phyloP scores from a whole-genome alignment of 2,888 invertebrate species.

The Luperina testacea region DNA sequence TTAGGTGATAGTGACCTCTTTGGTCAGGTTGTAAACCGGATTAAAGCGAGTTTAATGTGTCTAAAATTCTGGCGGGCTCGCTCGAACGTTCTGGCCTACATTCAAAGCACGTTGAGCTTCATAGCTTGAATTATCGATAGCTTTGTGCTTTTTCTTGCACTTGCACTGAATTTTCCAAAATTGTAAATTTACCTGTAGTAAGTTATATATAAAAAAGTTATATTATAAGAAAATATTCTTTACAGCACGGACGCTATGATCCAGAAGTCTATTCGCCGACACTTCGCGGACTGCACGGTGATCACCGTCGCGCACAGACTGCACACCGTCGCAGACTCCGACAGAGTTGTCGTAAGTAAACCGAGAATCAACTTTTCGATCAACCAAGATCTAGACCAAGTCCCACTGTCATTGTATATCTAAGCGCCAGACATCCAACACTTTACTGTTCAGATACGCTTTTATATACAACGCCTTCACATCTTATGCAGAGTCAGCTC shows the following conservation, averaged over 20 bases:
- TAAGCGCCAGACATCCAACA: background rate
- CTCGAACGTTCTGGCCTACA: background rate
- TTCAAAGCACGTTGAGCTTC: too few species aligned
- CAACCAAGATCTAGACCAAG: background rate
- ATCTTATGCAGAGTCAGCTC: background rate
- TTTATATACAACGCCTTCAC: background rate
- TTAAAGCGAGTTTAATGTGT: background rate
- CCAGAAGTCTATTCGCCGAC: constrained; percentile 94
- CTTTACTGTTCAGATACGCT: background rate
- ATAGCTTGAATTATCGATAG: background rate
- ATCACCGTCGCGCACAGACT: constrained; percentile 97
- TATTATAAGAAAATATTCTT: constrained; percentile 41
- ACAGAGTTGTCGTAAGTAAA: constrained; percentile 93
- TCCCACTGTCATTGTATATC: background rate
- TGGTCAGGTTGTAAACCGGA: background rate
- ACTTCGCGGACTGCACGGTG: constrained; percentile 95
- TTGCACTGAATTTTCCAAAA: background rate
- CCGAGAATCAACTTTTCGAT: background rate
- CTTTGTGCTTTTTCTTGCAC: background rate
- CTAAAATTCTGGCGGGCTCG: background rate
- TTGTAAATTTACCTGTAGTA: background rate
- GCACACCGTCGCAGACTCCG: constrained; percentile 97
- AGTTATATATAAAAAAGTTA: too few species aligned
- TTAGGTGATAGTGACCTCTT: background rate
- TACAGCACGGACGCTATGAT: constrained; percentile 94